Conservation (phyloP, 2,113 vertebrate species). For the Seriola rivoliana region DNA sequence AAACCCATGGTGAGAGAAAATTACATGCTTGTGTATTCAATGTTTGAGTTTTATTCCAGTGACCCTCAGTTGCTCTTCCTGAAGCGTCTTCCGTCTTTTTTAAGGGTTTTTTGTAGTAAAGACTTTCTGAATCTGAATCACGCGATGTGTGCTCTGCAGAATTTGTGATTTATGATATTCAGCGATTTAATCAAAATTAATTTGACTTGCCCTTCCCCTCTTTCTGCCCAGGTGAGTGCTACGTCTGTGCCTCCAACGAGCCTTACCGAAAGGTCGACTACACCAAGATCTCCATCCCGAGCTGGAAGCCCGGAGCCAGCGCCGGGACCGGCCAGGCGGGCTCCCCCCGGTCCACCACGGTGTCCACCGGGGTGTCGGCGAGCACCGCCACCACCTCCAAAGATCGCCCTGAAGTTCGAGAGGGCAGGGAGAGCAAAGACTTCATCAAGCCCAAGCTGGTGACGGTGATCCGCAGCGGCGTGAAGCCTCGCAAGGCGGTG, state of each 20-base stretch:
- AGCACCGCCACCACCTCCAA: neutral
- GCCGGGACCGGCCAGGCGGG: neutral
- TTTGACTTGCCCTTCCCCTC: too few species aligned
- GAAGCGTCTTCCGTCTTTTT: too few species aligned
- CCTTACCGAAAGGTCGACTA: constrained; percentile 78
- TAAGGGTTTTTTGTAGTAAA: too few species aligned
- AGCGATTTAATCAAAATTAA: too few species aligned
- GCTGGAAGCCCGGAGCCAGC: constrained; percentile 76
- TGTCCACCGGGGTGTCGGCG: constrained; percentile 47
- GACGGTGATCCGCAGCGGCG: constrained; percentile 81
- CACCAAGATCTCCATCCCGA: constrained; percentile 75
- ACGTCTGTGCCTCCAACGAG: constrained; percentile 78
- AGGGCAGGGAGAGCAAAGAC: constrained; percentile 74
- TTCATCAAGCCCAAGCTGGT: constrained; percentile 83
- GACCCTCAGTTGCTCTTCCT: too few species aligned
- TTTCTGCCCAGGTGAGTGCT: constrained; percentile 71
- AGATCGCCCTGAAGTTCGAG: constrained; percentile 49
- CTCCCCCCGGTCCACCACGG: constrained; percentile 9
- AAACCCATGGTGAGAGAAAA: too few species aligned
- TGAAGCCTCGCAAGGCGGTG: constrained; percentile 78
- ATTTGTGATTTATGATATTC: too few species aligned
- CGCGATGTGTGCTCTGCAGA: too few species aligned
- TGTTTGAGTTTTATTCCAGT: too few species aligned
- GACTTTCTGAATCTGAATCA: too few species aligned
- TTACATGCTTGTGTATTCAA: too few species aligned